Base-by-base conservation (phyloP, 2,113 vertebrate species). In the Hemicordylus capensis region DNA sequence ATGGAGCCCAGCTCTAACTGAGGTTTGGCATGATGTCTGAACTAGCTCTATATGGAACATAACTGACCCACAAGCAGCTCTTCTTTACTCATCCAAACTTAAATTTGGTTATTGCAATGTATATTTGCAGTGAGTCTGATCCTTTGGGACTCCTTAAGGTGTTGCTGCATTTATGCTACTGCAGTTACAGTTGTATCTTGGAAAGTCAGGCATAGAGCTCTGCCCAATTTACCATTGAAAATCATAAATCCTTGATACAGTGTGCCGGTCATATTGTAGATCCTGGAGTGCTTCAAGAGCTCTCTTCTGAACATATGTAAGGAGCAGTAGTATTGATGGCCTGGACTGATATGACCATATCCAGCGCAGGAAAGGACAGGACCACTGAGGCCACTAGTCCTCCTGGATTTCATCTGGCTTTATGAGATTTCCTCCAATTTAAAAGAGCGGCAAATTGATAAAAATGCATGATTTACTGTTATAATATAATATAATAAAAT, bases 391-490 rank as follows among this genome's bases (percentile, higher is more conserved):
- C 37, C 8, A 26, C 44, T n/a, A n/a, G n/a, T 74, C 42, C 64
- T 42, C 58, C 0, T 1, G 76, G 54, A 31, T 37, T 89, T 42
- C 31, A 70, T 22, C 31, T 84, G 6, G 28, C 77, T 70, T 64
- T 70, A 1, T 1, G 6, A 44, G n/a, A 26, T 1, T 1, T 19
- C 0, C 1, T 58, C 79, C 87, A 74, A n/a, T 80, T 0, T 0
- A 37, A 19, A 37, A 0, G 3, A 20, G 46, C 39, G 0, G 1
- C 20, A 22, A 20, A 56, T 66, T 14, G 46, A 44, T 56, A 17
- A 28, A 34, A 37, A 58, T 58, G 31, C 37, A 44, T 81, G 31
- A 59, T 69, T 26, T 42, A n/a, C 7, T 84, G 51, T 85, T 63
- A 72, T n/a, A n/a, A n/a, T n/a, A n/a, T n/a, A n/a, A n/a, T n/a